A percentile compares a stretch with the other conserved stretches of the same genome.
phyloP scores from a whole-genome alignment of 2,113 vertebrate genomes.

The Bubo bubo region DNA sequence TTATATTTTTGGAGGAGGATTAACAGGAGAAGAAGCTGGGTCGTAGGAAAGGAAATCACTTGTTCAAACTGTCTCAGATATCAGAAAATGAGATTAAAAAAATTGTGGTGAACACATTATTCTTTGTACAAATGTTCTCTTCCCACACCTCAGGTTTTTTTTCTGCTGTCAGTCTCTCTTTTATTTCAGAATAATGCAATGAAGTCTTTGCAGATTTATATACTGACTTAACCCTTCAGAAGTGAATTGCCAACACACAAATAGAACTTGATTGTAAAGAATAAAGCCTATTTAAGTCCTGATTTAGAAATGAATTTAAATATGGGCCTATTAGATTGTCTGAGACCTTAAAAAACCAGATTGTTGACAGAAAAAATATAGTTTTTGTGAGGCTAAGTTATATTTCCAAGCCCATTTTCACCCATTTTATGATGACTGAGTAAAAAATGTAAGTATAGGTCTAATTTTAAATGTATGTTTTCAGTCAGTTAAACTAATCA shows the following conservation, averaged over 20 bases:
- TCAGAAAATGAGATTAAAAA: conserved; percentile 6
- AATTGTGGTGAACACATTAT: background rate
- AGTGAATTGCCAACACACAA: background rate
- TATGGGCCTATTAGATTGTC: background rate
- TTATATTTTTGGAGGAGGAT: background rate
- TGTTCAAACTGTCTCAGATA: background rate
- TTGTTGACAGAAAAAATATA: background rate
- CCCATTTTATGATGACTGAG: background rate
- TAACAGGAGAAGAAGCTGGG: background rate
- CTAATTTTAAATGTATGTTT: background rate
- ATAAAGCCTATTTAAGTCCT: background rate
- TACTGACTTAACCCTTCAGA: background rate
- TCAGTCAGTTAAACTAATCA: background rate
- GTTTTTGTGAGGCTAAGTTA: background rate
- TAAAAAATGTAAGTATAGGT: background rate
- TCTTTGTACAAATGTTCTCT: background rate
- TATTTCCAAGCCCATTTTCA: background rate
- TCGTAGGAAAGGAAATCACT: background rate
- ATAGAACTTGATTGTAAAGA: background rate
- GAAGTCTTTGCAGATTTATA: background rate
- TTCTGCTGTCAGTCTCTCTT: background rate
- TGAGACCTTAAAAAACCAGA: background rate
- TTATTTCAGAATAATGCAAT: background rate
- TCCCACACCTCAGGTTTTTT: fast-evolving
- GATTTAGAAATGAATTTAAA: background rate